These are phyloP conservation scores for Eumacrocentrus americanus DNA, from an alignment of 2,888 invertebrate species.

Conservation along the genomic window DNA sequence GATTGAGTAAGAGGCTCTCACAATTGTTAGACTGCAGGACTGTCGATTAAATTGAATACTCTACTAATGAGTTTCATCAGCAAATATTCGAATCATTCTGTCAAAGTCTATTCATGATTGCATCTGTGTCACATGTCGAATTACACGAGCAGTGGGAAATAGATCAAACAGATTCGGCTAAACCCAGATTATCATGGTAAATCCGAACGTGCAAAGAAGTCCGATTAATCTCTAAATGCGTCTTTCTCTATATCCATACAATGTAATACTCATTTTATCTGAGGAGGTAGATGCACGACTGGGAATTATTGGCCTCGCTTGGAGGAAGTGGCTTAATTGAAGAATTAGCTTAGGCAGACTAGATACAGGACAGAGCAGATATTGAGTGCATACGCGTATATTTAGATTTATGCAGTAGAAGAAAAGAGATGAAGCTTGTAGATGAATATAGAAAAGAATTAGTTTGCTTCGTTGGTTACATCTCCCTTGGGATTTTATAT, in stretches of 20 bases:
- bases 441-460: background rate
- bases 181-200: too few species aligned
- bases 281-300: conserved; percentile 30
- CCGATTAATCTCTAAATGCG: background rate
- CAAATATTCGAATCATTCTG: background rate
- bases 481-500: background rate
- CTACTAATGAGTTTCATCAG: background rate
- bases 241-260: background rate
- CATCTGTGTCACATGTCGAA: background rate
- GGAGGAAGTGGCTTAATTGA: conserved; percentile 50
- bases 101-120: background rate
- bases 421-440: background rate
- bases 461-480: background rate
- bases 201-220: too few species aligned
- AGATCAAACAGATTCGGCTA: background rate
- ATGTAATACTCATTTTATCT: conserved; percentile 21
- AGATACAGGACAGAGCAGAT: background rate
- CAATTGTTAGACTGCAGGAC: too few species aligned
- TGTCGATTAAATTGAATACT: background rate
- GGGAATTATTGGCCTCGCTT: conserved; percentile 45
- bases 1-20: too few species aligned
- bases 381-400: background rate
- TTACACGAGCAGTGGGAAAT: background rate
- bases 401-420: background rate
- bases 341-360: conserved; percentile 45